These are phyloP conservation scores for Urocyon cinereoargenteus DNA, from an alignment of 2,797 vertebrate genomes.

Conservation along the genomic window DNA sequence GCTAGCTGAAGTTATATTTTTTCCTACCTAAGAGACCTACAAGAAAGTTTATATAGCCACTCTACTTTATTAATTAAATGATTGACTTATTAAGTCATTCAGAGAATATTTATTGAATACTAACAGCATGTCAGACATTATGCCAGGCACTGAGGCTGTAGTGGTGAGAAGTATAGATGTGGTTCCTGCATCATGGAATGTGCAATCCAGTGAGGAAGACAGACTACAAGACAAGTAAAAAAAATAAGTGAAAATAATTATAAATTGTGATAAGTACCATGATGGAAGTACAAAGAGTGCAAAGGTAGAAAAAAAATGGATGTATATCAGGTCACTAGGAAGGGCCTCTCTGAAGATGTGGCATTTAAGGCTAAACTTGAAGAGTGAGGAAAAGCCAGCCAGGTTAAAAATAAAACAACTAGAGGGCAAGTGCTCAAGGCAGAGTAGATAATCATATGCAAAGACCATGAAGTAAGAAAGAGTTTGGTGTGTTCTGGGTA, in stretches of 20 bases:
- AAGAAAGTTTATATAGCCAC: conserved; percentile 22
- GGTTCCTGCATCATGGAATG: background rate
- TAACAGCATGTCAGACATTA: background rate
- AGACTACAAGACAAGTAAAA: background rate
- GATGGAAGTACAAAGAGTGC: background rate
- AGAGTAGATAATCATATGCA: background rate
- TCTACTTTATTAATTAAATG: conserved; percentile 11
- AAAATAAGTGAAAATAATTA: background rate
- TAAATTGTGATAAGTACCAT: background rate
- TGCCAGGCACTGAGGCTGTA: background rate
- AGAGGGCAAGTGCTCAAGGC: background rate
- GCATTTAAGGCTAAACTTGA: conserved; percentile 47
- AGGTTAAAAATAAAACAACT: background rate
- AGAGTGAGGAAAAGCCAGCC: conserved; percentile 7
- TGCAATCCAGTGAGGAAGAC: conserved; percentile 1
- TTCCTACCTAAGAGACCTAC: conserved; percentile 62
- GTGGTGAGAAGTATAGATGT: background rate
- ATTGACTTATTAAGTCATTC: conserved; percentile 54
- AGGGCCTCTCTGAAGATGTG: background rate
- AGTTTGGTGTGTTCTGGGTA: background rate
- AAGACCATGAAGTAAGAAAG: background rate
- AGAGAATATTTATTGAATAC: conserved; percentile 14
- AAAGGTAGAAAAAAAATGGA: background rate
- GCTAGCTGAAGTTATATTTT: conserved; percentile 46
- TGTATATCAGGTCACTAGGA: background rate